Conservation (phyloP, 2,113 vertebrate genomes). For the Origma solitaria region DNA sequence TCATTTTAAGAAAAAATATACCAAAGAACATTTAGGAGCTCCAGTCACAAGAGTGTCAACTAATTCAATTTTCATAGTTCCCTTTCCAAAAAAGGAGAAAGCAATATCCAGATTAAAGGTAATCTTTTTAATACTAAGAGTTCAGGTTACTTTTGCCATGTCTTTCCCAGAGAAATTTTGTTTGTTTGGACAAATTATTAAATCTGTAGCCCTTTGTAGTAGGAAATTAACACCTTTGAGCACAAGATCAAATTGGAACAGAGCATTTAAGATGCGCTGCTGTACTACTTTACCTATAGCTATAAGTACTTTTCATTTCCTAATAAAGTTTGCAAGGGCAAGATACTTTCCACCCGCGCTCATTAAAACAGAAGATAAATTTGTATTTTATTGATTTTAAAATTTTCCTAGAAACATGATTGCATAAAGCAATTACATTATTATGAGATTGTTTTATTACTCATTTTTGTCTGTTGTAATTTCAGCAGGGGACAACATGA, state of each 20-base stretch:
- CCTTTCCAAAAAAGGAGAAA: background rate
- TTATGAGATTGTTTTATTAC: slow-evolving; percentile 2
- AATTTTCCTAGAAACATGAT: slow-evolving; percentile 16
- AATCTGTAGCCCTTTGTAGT: background rate
- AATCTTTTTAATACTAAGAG: background rate
- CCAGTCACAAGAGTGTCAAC: background rate
- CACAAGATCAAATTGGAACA: background rate
- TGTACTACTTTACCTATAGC: background rate
- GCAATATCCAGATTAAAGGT: background rate
- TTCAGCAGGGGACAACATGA: background rate
- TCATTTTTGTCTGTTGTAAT: slow-evolving; percentile 1
- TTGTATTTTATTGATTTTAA: background rate
- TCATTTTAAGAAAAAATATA: background rate
- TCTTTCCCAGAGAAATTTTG: background rate
- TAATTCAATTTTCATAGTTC: background rate
- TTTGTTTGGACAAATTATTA: background rate
- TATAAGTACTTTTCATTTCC: background rate
- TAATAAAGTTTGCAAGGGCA: background rate
- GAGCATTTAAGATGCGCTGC: background rate
- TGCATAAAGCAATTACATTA: slow-evolving; percentile 27
- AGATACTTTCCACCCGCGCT: background rate
- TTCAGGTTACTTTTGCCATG: background rate
- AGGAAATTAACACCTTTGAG: background rate
- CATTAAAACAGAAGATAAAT: slow-evolving; percentile 2
- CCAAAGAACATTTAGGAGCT: background rate